Conservation (phyloP, 2,888 invertebrate species). For the Yponomeuta evonymella region DNA sequence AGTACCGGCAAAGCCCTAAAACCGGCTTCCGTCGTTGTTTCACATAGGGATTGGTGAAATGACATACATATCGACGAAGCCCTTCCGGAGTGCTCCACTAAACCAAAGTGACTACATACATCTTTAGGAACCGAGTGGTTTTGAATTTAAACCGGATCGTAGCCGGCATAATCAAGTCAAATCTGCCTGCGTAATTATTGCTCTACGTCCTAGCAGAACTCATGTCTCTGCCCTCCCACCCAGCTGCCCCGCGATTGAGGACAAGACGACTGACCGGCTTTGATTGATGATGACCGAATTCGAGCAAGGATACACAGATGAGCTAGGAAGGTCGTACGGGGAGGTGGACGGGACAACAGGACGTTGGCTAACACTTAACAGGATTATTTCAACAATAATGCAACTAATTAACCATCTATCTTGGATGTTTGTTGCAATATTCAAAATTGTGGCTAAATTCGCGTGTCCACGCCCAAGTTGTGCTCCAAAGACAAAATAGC, state of each 20-base stretch:
- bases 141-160: not conserved
- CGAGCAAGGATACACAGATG: slow-evolving; percentile 48
- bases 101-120: not conserved
- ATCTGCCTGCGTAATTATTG: not conserved
- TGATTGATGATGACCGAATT: slow-evolving; percentile 38
- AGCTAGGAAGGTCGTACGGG: slow-evolving; percentile 42
- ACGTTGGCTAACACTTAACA: not conserved
- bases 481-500: no score
- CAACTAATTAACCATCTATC: not conserved
- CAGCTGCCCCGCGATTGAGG: slow-evolving; percentile 11
- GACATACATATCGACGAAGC: not conserved
- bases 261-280: slow-evolving; percentile 15
- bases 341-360: slow-evolving; percentile 6
- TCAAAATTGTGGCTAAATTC: not conserved
- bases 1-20: slow-evolving; percentile 50
- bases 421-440: not conserved
- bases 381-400: not conserved
- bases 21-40: slow-evolving; percentile 55
- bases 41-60: slow-evolving; percentile 48
- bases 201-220: not conserved
- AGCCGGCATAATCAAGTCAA: not conserved
- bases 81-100: not conserved
- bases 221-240: slow-evolving; percentile 12
- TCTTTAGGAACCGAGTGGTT: not conserved
- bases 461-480: no score